phyloP scores from a whole-genome alignment of 2,888 invertebrate genomes.

The Syritta pipiens region DNA sequence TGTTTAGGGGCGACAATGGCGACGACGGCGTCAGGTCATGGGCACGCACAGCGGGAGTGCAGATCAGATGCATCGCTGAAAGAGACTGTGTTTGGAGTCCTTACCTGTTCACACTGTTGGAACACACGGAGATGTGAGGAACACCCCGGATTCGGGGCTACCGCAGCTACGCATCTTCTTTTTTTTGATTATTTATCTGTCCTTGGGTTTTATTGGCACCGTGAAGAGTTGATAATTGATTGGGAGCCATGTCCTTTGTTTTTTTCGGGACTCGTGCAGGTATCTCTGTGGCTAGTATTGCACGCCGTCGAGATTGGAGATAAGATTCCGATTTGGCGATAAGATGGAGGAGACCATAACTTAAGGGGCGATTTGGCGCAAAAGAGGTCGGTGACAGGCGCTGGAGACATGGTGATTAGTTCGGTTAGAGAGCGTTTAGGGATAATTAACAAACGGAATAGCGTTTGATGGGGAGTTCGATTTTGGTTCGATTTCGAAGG shows the following conservation, averaged over 20 bases:
- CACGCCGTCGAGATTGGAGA: conserved; percentile 26
- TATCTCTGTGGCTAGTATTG: conserved; percentile 36
- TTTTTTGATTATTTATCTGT: conserved; percentile 47
- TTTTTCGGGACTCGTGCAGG: too few species aligned
- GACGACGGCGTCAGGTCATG: conserved; percentile 12
- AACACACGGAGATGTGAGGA: conserved; percentile 11
- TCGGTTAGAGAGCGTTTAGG: conserved; percentile 16
- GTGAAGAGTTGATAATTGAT: conserved; percentile 56
- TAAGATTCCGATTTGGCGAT: conserved; percentile 50
- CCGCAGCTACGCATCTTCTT: conserved; percentile 47
- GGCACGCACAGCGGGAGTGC: conserved; percentile 47
- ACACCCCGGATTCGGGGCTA: conserved; percentile 48
- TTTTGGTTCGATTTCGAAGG: conserved; percentile 33
- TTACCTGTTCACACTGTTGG: conserved; percentile 49
- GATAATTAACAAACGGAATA: conserved; percentile 46
- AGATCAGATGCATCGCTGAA: conserved; percentile 46
- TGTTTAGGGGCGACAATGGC: too few species aligned
- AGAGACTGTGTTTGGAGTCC: too few species aligned
- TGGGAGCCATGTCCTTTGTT: conserved; percentile 63
- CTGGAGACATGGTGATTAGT: conserved; percentile 45
- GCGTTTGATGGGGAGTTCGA: background rate
- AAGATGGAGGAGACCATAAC: conserved; percentile 19
- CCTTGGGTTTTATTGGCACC: conserved; percentile 57
- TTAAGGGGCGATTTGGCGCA: conserved; percentile 13
- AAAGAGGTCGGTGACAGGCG: conserved; percentile 41